A percentile compares a stretch with the other conserved stretches of the same genome.
phyloP scores from a whole-genome alignment of 2,797 vertebrate species.

The Malacoraja senta region DNA sequence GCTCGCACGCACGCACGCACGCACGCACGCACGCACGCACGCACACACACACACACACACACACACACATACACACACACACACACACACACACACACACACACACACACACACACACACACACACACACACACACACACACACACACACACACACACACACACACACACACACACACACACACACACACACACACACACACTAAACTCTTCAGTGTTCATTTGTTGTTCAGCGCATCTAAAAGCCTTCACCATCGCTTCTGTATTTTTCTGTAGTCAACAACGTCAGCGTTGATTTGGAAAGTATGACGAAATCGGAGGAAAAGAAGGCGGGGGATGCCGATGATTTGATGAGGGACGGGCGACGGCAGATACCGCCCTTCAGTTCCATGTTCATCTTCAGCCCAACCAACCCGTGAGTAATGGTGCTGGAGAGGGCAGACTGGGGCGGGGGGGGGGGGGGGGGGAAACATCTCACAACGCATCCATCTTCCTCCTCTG shows the following conservation, averaged over 20 bases:
- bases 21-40: too few relatives aligned
- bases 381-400: slow-evolving; percentile 92
- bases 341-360: slow-evolving; percentile 60
- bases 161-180: too few relatives aligned
- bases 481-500: neutral
- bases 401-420: slow-evolving; percentile 88
- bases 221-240: neutral
- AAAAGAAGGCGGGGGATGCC: slow-evolving; percentile 76
- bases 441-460: too few relatives aligned
- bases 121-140: too few relatives aligned
- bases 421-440: neutral
- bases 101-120: neutral
- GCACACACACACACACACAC: too few relatives aligned
- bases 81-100: neutral
- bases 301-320: slow-evolving; percentile 69
- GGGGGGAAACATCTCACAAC: too few relatives aligned
- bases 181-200: neutral
- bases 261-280: slow-evolving; percentile 63
- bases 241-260: neutral
- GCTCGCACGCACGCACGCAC: too few relatives aligned
- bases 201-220: neutral
- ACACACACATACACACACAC: too few relatives aligned
- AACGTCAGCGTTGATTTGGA: slow-evolving; percentile 74
- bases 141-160: neutral
- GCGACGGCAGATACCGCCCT: slow-evolving; percentile 80